Base-by-base conservation (phyloP, 1,140 invertebrate genomes). In the Onthophagus taurus region DNA sequence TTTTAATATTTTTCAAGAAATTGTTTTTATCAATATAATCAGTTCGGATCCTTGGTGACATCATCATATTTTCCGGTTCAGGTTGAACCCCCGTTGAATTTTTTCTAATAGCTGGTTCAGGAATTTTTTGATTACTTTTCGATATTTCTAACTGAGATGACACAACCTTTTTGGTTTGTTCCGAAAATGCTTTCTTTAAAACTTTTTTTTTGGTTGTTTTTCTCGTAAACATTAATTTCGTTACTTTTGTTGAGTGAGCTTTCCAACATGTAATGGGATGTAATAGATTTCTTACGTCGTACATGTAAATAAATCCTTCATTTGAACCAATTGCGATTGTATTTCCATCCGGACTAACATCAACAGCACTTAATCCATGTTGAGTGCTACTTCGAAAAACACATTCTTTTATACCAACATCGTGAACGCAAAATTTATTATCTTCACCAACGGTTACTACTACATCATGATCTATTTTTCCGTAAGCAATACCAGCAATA, bases 341-440 rank as follows among this genome's bases (percentile, higher is more conserved):
- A 13, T 26, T 41, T 31, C 51, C 50, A 35, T 54, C 49, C 8
- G 31, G 19, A 36, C 49, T 52, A 12, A 54, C 41, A 31, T 52
- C 51, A 11, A 54, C 33, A 5, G 46, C 30, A 1, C 49, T 50
- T 2, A 54, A 26, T 5, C 49, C 30, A 31, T 49, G 39, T 21
- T 53, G 43, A 9, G 13, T 14, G 13, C 33, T 45, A 18, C 43
- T 45, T 36, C 43, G 26, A 23, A 50, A 55, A 26, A 46, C 20
- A 14, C 41, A 45, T 17, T 50, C 47, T 4, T 44, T 18, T 2
- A 18, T 34, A 14, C 38, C 17, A 9, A 44, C 30, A 31, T 58
- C 55, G 14, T 48, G 35, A 2, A 53, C 34, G 31, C 45, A 53
- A n/a, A 58, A 46, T 39, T 55, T 55, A n/a, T 50, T 38, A 31